Conservation (phyloP, 2,888 invertebrate species). For the Branchipolynoe longqiensis region DNA sequence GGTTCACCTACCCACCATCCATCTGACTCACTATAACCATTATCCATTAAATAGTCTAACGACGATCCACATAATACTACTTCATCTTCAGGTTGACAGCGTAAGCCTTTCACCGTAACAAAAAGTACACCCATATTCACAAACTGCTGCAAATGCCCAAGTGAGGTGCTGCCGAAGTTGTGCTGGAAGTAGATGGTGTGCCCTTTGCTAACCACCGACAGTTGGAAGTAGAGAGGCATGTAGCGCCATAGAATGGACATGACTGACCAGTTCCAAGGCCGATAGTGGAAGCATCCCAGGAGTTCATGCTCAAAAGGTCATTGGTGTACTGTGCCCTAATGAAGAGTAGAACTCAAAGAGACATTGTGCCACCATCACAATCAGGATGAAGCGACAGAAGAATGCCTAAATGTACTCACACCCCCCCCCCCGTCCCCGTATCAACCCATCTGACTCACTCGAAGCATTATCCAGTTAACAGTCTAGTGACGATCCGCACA, state of each 20-base stretch:
- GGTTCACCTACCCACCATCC: too few relatives aligned
- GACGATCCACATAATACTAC: too few relatives aligned
- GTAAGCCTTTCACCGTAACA: too few relatives aligned
- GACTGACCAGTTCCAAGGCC: conserved; percentile 75
- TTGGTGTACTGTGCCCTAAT: conserved; percentile 61
- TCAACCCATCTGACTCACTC: too few relatives aligned
- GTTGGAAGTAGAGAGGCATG: conserved; percentile 73
- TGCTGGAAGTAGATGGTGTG: conserved; percentile 73
- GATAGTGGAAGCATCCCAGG: conserved; percentile 65
- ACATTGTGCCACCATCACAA: conserved; percentile 70
- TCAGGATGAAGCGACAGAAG: conserved; percentile 77
- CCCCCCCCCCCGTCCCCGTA: too few relatives aligned
- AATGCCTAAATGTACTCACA: conserved; percentile 78
- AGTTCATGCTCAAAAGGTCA: background rate
- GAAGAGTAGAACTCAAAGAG: conserved; percentile 69
- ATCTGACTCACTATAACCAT: too few relatives aligned
- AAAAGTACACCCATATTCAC: too few relatives aligned
- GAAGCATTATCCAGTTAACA: too few relatives aligned
- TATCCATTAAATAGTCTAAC: too few relatives aligned
- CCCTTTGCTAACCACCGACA: conserved; percentile 72
- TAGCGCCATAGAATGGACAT: conserved; percentile 75
- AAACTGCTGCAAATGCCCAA: conserved; percentile 70
- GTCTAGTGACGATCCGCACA: too few relatives aligned
- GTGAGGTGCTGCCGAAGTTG: conserved; percentile 13
- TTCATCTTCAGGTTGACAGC: too few relatives aligned